Evolutionary conservation across 2,888 invertebrate genomes (phyloP).

Genomic region (Yponomeuta plumbellus): DNA sequence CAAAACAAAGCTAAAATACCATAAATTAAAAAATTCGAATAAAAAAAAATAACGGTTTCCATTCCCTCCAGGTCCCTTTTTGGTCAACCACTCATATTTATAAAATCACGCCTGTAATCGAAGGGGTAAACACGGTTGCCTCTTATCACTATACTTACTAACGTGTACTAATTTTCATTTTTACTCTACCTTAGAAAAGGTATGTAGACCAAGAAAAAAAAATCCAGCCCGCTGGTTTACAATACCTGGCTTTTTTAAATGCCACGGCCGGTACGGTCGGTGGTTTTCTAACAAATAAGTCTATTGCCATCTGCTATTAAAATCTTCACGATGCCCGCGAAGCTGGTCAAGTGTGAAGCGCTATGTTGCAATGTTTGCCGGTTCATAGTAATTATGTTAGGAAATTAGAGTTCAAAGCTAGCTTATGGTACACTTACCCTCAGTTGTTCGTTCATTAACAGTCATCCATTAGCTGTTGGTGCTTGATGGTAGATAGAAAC

Average conservation of each 20-base stretch:
- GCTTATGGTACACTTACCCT: neutral
- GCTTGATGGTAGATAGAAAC: too few species aligned
- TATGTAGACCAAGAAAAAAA: neutral
- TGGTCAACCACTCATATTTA: too few species aligned
- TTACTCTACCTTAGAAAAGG: neutral
- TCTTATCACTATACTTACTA: too few species aligned
- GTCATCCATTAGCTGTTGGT: neutral
- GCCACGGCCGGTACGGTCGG: constrained; percentile 43
- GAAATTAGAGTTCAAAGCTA: too few species aligned
- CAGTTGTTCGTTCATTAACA: too few species aligned
- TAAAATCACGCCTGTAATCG: too few species aligned
- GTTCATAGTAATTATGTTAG: neutral
- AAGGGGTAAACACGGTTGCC: too few species aligned
- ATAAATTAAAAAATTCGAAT: too few species aligned
- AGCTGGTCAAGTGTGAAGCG: constrained; percentile 1
- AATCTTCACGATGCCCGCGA: constrained; percentile 36
- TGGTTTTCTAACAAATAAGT: constrained; percentile 53
- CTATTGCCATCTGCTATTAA: constrained; percentile 49
- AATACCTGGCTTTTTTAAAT: constrained; percentile 33
- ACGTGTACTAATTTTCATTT: too few species aligned
- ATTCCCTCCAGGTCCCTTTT: too few species aligned
- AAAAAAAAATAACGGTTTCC: too few species aligned
- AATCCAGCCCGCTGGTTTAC: constrained; percentile 25
- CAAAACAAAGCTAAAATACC: too few species aligned
- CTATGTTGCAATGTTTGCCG: neutral